These are phyloP conservation scores for Sycophaga agraensis DNA, from an alignment of 1,140 invertebrate species.

Conservation along the genomic window DNA sequence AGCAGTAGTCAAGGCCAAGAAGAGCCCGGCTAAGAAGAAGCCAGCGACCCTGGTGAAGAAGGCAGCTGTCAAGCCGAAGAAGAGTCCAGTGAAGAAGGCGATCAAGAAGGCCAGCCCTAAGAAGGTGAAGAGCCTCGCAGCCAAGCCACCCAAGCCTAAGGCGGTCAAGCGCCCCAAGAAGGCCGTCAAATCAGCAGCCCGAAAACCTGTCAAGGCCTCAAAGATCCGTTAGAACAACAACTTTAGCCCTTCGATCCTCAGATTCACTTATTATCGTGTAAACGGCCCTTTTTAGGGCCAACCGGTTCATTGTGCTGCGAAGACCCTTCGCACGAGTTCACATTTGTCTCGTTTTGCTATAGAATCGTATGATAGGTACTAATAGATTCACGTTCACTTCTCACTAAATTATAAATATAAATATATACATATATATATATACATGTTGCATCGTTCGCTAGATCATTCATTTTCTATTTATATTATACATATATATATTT, in stretches of 20 bases:
- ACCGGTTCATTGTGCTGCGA: neutral
- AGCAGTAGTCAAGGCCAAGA: neutral
- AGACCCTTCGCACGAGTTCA: constrained; percentile 1
- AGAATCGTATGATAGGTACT: too few relatives aligned
- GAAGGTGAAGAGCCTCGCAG: neutral
- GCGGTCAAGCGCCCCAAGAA: constrained; percentile 1
- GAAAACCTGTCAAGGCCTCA: too few relatives aligned
- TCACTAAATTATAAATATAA: neutral
- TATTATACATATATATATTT: neutral
- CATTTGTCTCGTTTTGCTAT: neutral
- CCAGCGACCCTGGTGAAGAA: neutral
- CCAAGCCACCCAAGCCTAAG: neutral
- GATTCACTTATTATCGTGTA: too few relatives aligned
- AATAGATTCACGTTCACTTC: neutral
- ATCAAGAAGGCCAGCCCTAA: neutral
- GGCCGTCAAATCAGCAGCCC: neutral
- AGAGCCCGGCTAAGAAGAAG: neutral
- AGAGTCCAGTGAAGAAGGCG: neutral
- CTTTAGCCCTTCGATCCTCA: too few relatives aligned
- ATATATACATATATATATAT: neutral
- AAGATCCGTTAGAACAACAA: too few relatives aligned
- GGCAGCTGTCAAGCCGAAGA: neutral
- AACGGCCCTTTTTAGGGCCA: constrained; percentile 26
- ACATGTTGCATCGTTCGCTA: too few relatives aligned
- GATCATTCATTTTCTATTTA: neutral